Conservation (phyloP, 2,113 vertebrate species). For the Eonycteris spelaea region DNA sequence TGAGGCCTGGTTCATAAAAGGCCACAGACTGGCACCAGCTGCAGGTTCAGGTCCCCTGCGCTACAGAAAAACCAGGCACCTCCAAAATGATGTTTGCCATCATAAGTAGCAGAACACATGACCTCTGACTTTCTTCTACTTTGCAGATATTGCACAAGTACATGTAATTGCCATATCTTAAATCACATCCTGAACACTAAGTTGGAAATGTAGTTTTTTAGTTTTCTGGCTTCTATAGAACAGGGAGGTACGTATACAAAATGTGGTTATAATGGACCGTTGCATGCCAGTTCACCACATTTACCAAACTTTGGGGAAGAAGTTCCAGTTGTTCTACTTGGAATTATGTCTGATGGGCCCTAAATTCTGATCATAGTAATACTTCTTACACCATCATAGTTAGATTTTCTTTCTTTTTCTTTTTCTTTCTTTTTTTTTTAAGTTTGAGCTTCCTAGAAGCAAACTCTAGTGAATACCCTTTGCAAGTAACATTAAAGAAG, state of each 20-base stretch:
- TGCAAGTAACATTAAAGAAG: neutral
- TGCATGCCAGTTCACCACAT: neutral
- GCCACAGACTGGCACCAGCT: too few species aligned
- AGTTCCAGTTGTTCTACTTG: neutral
- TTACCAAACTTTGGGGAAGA: neutral
- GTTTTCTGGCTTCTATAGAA: neutral
- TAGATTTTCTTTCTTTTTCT: neutral
- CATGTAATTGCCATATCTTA: neutral
- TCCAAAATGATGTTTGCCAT: neutral
- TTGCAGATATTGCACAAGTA: neutral
- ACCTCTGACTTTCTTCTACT: neutral
- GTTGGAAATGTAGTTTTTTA: neutral
- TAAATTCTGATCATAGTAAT: neutral
- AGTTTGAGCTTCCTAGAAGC: neutral
- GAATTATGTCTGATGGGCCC: neutral
- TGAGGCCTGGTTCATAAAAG: too few species aligned
- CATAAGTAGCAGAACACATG: neutral
- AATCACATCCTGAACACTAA: neutral
- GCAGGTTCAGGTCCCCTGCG: too few species aligned
- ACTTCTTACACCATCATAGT: neutral
- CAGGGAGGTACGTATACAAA: neutral
- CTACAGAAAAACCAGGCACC: neutral
- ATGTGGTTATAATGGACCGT: neutral
- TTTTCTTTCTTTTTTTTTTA: neutral
- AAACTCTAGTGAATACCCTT: neutral